phyloP scores from a whole-genome alignment of 2,113 vertebrate species.

The Scomber scombrus region DNA sequence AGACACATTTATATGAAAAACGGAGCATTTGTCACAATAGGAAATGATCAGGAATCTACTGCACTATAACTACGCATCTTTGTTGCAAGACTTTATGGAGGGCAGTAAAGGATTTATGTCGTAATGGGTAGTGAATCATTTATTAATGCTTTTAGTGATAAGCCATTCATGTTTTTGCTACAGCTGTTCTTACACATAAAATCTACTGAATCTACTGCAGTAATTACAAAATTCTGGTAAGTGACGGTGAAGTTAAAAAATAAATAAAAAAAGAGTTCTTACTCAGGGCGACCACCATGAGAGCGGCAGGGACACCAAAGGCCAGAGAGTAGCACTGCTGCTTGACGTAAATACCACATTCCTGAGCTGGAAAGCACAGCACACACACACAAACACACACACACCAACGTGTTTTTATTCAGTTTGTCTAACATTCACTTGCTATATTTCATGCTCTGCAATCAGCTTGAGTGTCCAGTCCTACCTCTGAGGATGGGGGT shows the following conservation, averaged over 20 bases:
- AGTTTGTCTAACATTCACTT: background rate
- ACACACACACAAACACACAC: constrained; percentile 37
- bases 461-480: background rate
- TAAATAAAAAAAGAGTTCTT: constrained; percentile 65
- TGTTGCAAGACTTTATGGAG: background rate
- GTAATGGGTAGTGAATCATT: background rate
- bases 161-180: too few relatives aligned
- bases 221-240: background rate
- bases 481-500: constrained; percentile 93
- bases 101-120: background rate
- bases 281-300: constrained; percentile 93
- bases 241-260: background rate
- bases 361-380: constrained; percentile 83
- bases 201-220: background rate
- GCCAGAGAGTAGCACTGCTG: constrained; percentile 93
- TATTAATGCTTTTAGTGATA: background rate
- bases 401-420: background rate
- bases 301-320: constrained; percentile 94
- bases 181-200: too few relatives aligned
- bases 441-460: background rate
- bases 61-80: background rate
- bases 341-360: constrained; percentile 88
- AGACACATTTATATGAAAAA: background rate
- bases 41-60: background rate
- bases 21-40: background rate